Evolutionary conservation across 2,797 vertebrate species (phyloP).

Genomic region (Paratrypauchen microcephalus): DNA sequence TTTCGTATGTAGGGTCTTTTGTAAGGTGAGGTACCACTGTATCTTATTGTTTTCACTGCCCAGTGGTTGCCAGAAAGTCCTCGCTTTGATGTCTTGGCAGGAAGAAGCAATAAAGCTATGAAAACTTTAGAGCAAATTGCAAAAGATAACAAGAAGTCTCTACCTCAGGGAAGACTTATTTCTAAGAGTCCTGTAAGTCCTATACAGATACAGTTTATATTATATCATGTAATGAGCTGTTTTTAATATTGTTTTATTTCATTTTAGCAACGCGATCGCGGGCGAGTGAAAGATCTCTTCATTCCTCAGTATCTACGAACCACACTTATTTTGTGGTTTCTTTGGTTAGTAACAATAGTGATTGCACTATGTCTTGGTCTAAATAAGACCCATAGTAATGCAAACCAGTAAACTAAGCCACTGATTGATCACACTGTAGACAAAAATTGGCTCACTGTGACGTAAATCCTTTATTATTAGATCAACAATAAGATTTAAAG

Average conservation of each 20-base stretch:
- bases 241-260: constrained; percentile 13
- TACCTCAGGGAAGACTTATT: constrained; percentile 84
- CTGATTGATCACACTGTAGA: background rate
- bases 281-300: constrained; percentile 86
- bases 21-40: too few relatives aligned
- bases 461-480: too few relatives aligned
- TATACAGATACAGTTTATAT: background rate
- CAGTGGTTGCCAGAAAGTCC: constrained; percentile 94
- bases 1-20: too few relatives aligned
- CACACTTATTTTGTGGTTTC: constrained; percentile 89
- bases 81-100: constrained; percentile 85
- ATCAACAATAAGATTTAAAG: too few relatives aligned
- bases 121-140: constrained; percentile 83
- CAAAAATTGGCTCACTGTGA: too few relatives aligned
- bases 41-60: background rate
- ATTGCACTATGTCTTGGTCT: background rate
- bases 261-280: constrained; percentile 77
- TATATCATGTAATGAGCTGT: too few relatives aligned
- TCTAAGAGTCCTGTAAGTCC: constrained; percentile 77
- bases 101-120: constrained; percentile 83
- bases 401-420: background rate
- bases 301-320: constrained; percentile 81
- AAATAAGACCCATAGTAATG: background rate
- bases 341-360: constrained; percentile 80
- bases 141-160: constrained; percentile 80